phyloP scores from a whole-genome alignment of 2,888 invertebrate species.

The Empis stercorea region DNA sequence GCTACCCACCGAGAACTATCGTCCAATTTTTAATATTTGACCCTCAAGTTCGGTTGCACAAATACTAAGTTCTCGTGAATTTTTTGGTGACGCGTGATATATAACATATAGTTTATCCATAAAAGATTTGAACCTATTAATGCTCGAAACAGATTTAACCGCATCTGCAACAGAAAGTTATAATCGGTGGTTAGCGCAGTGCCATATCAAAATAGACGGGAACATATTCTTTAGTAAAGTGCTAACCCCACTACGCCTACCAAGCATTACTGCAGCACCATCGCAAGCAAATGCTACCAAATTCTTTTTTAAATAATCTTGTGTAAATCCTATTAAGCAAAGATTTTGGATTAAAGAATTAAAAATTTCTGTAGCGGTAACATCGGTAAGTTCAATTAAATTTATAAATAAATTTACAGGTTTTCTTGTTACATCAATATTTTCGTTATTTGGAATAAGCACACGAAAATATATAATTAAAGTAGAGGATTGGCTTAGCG shows the following conservation, averaged over 20 bases:
- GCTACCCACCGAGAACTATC: conserved; percentile 1
- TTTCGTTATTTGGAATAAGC: neutral
- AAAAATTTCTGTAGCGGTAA: conserved; percentile 1
- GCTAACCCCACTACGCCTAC: neutral
- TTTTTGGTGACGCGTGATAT: neutral
- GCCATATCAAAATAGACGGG: neutral
- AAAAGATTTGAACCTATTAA: conserved; percentile 1
- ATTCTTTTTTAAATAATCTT: neutral
- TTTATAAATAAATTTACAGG: conserved; percentile 1
- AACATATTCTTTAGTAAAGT: neutral
- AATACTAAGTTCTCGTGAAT: neutral
- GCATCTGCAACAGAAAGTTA: neutral
- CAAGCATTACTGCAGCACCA: neutral
- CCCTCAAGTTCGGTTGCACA: neutral
- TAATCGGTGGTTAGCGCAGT: neutral
- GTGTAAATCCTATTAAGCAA: neutral
- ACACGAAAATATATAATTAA: neutral
- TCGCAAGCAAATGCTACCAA: neutral
- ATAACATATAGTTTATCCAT: conserved; percentile 1
- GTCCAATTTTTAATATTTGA: neutral
- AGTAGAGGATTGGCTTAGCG: neutral
- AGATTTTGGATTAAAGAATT: conserved; percentile 1
- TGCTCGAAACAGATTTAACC: neutral
- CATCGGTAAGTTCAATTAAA: conserved; percentile 1
- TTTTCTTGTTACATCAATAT: neutral